Conservation (phyloP, 2,888 invertebrate genomes). For the Spatulosminthurus flaviceps region DNA sequence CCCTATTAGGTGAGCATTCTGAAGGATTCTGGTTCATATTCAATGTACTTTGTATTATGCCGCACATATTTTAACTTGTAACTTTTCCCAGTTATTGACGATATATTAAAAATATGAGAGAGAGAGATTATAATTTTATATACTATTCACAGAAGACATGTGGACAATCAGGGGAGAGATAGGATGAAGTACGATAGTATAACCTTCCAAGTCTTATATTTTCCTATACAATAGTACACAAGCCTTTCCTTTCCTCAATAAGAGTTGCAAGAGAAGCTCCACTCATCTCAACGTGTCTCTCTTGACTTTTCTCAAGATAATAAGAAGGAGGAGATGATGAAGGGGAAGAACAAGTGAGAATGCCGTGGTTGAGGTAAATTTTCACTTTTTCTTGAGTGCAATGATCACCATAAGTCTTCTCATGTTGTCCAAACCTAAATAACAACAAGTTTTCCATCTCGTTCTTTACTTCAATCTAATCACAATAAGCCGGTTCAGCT, state of each 20-base stretch:
- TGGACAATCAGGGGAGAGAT: neutral
- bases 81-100: no score
- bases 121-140: slow-evolving; percentile 10
- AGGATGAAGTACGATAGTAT: neutral
- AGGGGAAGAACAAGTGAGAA: slow-evolving; percentile 19
- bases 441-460: slow-evolving; percentile 41
- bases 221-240: neutral
- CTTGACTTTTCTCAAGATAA: slow-evolving; percentile 15
- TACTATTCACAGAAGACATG: neutral
- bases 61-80: slow-evolving; percentile 12
- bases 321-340: slow-evolving; percentile 17
- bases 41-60: neutral
- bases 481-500: slow-evolving; percentile 22
- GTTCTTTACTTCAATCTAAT: slow-evolving; percentile 18
- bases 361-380: slow-evolving; percentile 30
- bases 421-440: slow-evolving; percentile 29
- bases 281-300: neutral
- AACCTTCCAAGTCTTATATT: neutral
- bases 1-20: neutral
- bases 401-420: slow-evolving; percentile 30
- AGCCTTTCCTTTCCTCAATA: slow-evolving; percentile 13
- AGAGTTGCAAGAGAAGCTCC: no score
- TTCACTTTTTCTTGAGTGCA: slow-evolving; percentile 43
- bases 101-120: no score
- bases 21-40: neutral